These are phyloP conservation scores for Unio delphinus DNA, from an alignment of 2,888 invertebrate species.

Conservation along the genomic window DNA sequence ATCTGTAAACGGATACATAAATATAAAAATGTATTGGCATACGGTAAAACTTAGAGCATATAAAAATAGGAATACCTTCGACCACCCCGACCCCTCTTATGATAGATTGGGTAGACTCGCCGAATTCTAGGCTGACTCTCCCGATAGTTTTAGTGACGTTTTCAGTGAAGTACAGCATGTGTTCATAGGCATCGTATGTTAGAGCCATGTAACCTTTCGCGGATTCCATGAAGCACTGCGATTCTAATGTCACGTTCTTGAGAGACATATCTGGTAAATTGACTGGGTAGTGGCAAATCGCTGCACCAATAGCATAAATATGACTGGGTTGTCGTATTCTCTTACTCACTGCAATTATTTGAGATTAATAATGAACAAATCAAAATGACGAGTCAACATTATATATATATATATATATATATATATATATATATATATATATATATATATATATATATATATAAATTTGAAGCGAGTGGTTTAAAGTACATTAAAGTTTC, in stretches of 20 bases:
- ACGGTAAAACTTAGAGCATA: too few relatives aligned
- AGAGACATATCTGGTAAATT: constrained; percentile 66
- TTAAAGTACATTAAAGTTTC: too few relatives aligned
- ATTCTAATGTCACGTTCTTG: constrained; percentile 55
- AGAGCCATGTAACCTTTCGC: constrained; percentile 57
- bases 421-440: background rate
- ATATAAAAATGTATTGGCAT: too few relatives aligned
- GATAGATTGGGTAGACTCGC: constrained; percentile 50
- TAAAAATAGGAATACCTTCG: constrained; percentile 41
- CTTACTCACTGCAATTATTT: constrained; percentile 65
- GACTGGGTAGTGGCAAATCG: constrained; percentile 67
- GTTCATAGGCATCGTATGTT: constrained; percentile 51
- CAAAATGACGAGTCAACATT: background rate
- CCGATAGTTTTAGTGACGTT: constrained; percentile 62
- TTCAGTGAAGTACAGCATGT: constrained; percentile 59
- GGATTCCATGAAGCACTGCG: constrained; percentile 77
- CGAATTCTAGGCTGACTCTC: constrained; percentile 50
- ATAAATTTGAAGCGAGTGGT: too few relatives aligned
- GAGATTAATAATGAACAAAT: too few relatives aligned
- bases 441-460: background rate
- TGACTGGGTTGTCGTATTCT: constrained; percentile 71
- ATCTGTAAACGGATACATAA: too few relatives aligned
- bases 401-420: background rate
- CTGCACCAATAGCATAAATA: constrained; percentile 62
- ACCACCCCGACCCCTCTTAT: constrained; percentile 61